phyloP scores from a whole-genome alignment of 2,113 vertebrate species.

The Antigone vipio region DNA sequence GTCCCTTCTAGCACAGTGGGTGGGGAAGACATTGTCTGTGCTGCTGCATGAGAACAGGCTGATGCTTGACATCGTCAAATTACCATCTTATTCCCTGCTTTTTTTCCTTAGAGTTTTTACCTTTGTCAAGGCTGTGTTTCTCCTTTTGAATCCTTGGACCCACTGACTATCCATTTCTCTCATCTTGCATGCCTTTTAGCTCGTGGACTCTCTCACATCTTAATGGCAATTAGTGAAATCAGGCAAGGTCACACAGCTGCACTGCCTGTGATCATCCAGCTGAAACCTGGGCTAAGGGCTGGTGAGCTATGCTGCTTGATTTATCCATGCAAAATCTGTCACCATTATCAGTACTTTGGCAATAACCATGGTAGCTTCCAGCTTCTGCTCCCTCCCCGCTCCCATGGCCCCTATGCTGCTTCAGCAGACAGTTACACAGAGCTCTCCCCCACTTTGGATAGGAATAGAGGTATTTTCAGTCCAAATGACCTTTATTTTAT shows the following conservation, averaged over 20 bases:
- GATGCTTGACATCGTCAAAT: background rate
- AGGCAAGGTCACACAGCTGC: background rate
- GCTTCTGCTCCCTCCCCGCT: background rate
- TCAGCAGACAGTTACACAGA: background rate
- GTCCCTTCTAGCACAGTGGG: background rate
- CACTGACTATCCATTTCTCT: background rate
- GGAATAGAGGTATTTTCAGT: conserved; percentile 6
- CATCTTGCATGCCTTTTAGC: background rate
- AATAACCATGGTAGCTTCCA: background rate
- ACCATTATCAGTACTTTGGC: background rate
- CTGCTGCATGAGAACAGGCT: background rate
- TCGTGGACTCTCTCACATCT: background rate
- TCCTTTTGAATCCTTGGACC: background rate
- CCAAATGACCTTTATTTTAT: conserved; percentile 26
- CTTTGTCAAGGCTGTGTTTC: background rate
- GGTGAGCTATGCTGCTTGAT: background rate
- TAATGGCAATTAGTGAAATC: background rate
- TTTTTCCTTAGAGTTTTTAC: background rate
- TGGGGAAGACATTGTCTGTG: background rate
- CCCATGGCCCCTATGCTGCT: background rate
- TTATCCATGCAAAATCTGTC: background rate
- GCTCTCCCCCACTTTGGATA: background rate
- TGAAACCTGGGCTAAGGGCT: background rate
- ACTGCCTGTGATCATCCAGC: background rate
- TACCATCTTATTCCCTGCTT: background rate